Conservation (phyloP, 1,140 invertebrate genomes). For the Apis mellifera region Amel_HAv3.1 CM009936.2:5074001-5074500, state of each 20-base stretch:
- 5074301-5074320: no score
- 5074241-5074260: background rate
- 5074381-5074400: no score
- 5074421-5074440: no score
- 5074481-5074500: no score
- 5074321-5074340: no score
- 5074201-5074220: background rate
- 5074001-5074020: background rate
- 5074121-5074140: background rate
- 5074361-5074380: background rate
- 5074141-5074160: background rate
- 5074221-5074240: background rate
- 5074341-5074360: background rate
- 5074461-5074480: no score
- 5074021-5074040: no score
- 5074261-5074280: conserved; percentile 14
- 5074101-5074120: background rate
- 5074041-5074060: background rate
- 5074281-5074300: conserved; percentile 3
- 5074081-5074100: background rate
- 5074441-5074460: no score
- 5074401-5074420: no score
- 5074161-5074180: background rate
- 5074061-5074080: background rate
- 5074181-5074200: background rate